phyloP scores from a whole-genome alignment of 1,140 invertebrate species.

The Hyles vespertilio region DNA sequence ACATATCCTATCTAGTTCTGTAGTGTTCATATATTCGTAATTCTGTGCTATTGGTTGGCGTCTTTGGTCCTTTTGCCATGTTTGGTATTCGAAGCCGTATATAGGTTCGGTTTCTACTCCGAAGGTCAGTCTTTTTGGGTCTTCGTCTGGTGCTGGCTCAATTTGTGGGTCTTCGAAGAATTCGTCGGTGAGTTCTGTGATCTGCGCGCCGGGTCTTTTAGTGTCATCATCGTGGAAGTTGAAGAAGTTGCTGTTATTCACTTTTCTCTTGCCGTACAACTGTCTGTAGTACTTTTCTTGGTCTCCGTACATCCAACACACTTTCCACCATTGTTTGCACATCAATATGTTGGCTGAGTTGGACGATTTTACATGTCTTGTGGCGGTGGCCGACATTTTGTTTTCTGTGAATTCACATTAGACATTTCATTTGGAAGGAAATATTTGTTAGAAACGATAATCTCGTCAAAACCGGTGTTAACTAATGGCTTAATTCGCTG shows the following conservation, averaged over 20 bases:
- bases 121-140: constrained; percentile 40
- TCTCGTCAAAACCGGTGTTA: not conserved
- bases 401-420: constrained; percentile 1
- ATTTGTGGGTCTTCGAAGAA: constrained; percentile 63
- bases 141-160: constrained; percentile 57
- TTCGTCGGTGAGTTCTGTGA: constrained; percentile 71
- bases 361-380: constrained; percentile 69
- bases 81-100: constrained; percentile 50
- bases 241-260: constrained; percentile 51
- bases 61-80: constrained; percentile 70
- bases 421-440: not conserved
- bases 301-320: constrained; percentile 90
- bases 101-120: constrained; percentile 60
- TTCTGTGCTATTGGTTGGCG: constrained; percentile 60
- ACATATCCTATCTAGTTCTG: constrained; percentile 54
- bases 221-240: constrained; percentile 48
- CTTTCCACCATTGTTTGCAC: constrained; percentile 92
- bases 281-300: constrained; percentile 90
- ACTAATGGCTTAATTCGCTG: no score
- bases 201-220: constrained; percentile 63
- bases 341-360: constrained; percentile 83
- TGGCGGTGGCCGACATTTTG: constrained; percentile 72
- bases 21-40: constrained; percentile 42
- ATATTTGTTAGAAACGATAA: not conserved
- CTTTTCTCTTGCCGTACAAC: constrained; percentile 81